phyloP scores from a whole-genome alignment of 2,797 vertebrate species.

The Muraenolepis orangiensis region DNA sequence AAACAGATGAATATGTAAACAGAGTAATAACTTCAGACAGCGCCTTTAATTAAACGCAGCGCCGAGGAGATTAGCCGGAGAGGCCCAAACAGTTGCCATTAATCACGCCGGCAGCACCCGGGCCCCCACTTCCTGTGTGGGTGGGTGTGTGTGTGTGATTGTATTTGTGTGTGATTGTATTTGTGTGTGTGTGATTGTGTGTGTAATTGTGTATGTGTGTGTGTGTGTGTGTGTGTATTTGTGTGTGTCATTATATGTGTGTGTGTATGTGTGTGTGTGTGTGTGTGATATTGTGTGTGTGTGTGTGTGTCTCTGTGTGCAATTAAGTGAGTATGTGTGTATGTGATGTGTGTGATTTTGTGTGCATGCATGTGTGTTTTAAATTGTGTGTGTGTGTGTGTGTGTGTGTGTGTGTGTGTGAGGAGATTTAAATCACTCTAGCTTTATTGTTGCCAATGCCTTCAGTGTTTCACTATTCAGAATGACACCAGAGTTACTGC shows the following conservation, averaged over 20 bases:
- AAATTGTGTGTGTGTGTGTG: conserved; percentile 19
- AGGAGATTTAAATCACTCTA: conserved; percentile 44
- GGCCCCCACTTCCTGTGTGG: conserved; percentile 25
- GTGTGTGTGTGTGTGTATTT: conserved; percentile 4
- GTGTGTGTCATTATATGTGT: too few species aligned
- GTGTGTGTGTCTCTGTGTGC: conserved; percentile 18
- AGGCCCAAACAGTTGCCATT: conserved; percentile 71
- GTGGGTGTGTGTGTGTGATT: conserved; percentile 14
- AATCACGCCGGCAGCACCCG: conserved; percentile 60
- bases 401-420: conserved; percentile 15
- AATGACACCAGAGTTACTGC: conserved; percentile 44
- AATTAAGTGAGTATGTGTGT: too few species aligned
- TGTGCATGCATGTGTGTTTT: background rate
- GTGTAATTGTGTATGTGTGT: conserved; percentile 7
- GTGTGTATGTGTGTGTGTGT: background rate
- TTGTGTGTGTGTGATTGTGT: conserved; percentile 12
- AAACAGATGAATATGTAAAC: conserved; percentile 81
- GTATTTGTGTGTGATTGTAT: conserved; percentile 28
- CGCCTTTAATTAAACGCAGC: conserved; percentile 80
- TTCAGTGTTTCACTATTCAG: conserved; percentile 40
- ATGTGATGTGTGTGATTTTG: conserved; percentile 3
- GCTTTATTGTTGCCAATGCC: conserved; percentile 43
- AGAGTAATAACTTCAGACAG: conserved; percentile 78
- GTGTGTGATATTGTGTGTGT: conserved; percentile 12
- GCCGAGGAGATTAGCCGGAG: conserved; percentile 74